These are phyloP conservation scores for Bovichtus diacanthus DNA, from an alignment of 2,797 vertebrate genomes.

Conservation along the genomic window DNA sequence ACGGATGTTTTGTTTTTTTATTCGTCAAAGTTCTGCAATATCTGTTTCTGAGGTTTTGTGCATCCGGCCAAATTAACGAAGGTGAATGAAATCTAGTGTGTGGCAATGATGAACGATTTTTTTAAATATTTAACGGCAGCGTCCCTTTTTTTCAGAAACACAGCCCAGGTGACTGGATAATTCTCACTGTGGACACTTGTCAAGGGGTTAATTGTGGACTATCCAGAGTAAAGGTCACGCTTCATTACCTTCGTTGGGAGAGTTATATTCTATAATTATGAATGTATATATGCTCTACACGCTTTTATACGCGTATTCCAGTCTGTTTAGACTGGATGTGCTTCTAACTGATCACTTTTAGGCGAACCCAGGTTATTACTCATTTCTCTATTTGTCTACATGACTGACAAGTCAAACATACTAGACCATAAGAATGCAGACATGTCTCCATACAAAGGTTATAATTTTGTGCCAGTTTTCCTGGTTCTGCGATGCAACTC, in stretches of 20 bases:
- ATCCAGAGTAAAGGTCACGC: not conserved
- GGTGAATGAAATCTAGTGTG: slow-evolving; percentile 1
- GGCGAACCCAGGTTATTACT: not conserved
- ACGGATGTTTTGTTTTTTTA: not conserved
- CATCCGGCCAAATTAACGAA: not conserved
- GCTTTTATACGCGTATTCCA: not conserved
- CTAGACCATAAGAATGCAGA: slow-evolving; percentile 27
- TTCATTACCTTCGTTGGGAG: not conserved
- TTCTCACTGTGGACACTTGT: not conserved
- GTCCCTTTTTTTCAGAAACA: not conserved
- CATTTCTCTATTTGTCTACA: not conserved
- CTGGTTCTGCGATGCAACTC: not conserved
- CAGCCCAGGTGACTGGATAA: not conserved
- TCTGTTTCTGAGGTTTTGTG: not conserved
- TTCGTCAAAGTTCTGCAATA: not conserved
- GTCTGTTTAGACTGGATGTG: not conserved
- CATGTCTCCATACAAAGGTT: slow-evolving; percentile 10
- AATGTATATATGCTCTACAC: not conserved
- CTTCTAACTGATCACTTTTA: not conserved
- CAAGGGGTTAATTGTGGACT: not conserved
- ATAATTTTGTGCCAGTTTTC: slow-evolving; percentile 25
- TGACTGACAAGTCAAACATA: slow-evolving; percentile 8
- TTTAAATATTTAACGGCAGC: not conserved
- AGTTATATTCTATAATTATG: not conserved
- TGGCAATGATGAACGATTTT: not conserved